Conservation (phyloP, 2,797 vertebrate species). For the Rousettus madagascariensis region DNA sequence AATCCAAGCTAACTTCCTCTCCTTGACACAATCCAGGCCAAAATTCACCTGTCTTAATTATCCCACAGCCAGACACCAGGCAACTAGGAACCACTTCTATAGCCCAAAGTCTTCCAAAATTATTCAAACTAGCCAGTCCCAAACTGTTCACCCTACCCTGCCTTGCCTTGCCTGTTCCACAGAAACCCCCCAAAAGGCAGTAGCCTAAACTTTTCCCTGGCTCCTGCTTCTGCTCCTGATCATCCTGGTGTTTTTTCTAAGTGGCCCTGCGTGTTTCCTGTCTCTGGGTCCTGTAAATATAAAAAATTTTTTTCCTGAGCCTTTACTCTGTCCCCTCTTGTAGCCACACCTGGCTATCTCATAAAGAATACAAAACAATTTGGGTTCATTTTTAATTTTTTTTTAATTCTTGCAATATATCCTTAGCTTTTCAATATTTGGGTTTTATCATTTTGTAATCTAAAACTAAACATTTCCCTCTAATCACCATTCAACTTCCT, state of each 20-base stretch:
- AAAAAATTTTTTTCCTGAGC: background rate
- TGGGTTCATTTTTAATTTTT: background rate
- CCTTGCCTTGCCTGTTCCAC: background rate
- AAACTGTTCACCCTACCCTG: background rate
- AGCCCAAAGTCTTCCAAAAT: background rate
- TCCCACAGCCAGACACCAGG: background rate
- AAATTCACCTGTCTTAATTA: background rate
- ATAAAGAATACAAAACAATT: background rate
- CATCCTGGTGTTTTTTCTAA: background rate
- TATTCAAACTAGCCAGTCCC: background rate
- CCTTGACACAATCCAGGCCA: background rate
- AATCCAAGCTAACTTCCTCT: background rate
- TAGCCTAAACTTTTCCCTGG: background rate
- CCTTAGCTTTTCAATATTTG: background rate
- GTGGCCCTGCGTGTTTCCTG: no score
- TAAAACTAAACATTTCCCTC: background rate
- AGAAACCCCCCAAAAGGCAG: background rate
- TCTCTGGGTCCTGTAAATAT: background rate
- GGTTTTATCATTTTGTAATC: background rate
- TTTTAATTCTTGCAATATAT: background rate
- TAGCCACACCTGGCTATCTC: background rate
- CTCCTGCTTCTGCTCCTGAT: background rate
- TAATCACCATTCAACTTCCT: background rate
- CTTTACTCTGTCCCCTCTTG: background rate
- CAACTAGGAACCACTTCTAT: background rate